Evolutionary conservation across 2,797 vertebrate genomes (phyloP).

Genomic region (Sebastes vulpes): DNA sequence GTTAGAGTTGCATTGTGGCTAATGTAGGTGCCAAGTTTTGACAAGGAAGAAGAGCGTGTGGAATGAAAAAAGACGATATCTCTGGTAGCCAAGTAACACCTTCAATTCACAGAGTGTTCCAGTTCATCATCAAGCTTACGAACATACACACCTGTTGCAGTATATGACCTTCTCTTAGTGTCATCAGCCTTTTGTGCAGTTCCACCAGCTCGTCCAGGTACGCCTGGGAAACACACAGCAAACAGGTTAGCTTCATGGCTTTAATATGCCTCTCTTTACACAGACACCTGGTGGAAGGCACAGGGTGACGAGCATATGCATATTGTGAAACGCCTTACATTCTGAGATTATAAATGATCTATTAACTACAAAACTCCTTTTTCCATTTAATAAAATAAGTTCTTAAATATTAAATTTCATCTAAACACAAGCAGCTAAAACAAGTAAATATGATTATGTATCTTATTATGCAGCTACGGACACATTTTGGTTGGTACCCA

Average conservation of each 20-base stretch:
- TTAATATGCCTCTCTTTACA: background rate
- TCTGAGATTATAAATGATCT: background rate
- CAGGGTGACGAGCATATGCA: background rate
- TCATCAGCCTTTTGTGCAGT: constrained; percentile 97
- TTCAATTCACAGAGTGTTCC: background rate
- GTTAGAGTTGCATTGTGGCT: background rate
- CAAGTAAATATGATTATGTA: background rate
- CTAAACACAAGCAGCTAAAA: background rate
- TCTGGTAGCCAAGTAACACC: background rate
- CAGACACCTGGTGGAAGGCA: background rate
- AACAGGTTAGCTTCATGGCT: background rate
- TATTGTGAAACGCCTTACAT: background rate
- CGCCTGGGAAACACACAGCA: constrained; percentile 82
- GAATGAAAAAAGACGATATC: background rate
- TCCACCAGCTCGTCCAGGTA: constrained; percentile 98
- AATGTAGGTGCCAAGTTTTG: background rate
- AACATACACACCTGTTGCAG: constrained; percentile 64
- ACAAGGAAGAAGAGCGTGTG: background rate
- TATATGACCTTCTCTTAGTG: constrained; percentile 79
- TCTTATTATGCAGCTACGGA: background rate
- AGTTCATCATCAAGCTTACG: too few species aligned
- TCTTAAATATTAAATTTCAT: background rate
- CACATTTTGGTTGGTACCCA: too few species aligned
- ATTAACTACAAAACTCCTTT: background rate
- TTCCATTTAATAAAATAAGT: background rate